phyloP scores from a whole-genome alignment of 2,797 vertebrate species.

The Crenichthys baileyi region DNA sequence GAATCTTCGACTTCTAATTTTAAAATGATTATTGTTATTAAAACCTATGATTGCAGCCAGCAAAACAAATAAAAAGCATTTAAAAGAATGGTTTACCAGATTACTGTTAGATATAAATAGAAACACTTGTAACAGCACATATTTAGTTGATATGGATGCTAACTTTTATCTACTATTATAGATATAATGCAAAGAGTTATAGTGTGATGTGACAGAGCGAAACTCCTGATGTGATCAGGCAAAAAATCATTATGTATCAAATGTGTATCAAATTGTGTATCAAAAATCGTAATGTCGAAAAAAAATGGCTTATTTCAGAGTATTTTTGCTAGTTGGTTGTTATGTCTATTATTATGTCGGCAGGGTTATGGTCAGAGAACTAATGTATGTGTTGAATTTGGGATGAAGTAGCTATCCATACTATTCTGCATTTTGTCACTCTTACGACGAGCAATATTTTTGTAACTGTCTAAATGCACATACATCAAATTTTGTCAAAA shows the following conservation, averaged over 20 bases:
- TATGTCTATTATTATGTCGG: neutral
- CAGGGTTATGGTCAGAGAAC: neutral
- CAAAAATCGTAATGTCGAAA: neutral
- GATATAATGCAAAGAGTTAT: neutral
- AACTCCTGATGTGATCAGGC: neutral
- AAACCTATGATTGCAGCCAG: neutral
- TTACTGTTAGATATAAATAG: neutral
- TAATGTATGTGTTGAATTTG: neutral
- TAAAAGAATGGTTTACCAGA: neutral
- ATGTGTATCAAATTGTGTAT: too few species aligned
- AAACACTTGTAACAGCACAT: neutral
- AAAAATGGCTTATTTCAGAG: neutral
- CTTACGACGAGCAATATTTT: neutral
- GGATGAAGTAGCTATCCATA: neutral
- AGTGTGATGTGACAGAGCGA: neutral
- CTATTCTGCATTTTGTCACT: neutral
- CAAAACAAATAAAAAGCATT: neutral
- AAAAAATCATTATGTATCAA: too few species aligned
- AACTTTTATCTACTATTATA: neutral
- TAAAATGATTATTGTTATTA: neutral
- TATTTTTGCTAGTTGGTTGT: neutral
- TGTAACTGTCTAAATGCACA: too few species aligned
- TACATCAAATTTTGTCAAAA: neutral
- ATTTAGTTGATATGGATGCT: neutral
- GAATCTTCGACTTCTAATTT: conserved; percentile 6